Conservation (phyloP, 2,797 vertebrate species). For the Urocyon cinereoargenteus region DNA sequence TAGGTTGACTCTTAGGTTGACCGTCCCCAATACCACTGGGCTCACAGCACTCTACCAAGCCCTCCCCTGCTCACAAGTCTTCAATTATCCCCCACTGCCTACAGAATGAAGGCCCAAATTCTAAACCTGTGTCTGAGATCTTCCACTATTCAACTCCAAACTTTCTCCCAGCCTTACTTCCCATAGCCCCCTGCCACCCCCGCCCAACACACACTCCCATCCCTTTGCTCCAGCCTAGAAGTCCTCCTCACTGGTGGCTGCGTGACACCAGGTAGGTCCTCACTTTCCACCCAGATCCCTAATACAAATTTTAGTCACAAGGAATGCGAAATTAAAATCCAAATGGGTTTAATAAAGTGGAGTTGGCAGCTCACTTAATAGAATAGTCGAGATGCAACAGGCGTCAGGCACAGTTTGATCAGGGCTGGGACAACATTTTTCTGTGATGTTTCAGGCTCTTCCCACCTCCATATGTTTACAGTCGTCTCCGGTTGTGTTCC, state of each 20-base stretch:
- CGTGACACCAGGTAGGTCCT: neutral
- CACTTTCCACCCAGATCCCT: neutral
- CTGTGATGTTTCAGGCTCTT: conserved; percentile 20
- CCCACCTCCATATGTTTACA: neutral
- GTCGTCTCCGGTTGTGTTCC: neutral
- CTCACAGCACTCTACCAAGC: neutral
- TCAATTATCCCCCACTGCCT: neutral
- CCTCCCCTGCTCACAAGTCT: neutral
- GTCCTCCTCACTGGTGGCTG: rapidly evolving
- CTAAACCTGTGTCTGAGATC: neutral
- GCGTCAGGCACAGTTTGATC: conserved; percentile 22
- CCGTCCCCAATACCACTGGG: neutral
- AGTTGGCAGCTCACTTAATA: neutral
- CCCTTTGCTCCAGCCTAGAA: neutral
- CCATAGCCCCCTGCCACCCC: neutral
- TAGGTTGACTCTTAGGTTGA: neutral
- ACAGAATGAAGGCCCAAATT: conserved; percentile 9
- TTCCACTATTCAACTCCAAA: neutral
- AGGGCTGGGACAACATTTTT: neutral
- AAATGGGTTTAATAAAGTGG: neutral
- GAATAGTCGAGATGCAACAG: neutral
- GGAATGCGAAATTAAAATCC: conserved; percentile 1
- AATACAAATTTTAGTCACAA: neutral
- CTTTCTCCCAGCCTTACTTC: neutral
- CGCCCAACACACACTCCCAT: neutral